Evolutionary conservation across 1,140 invertebrate genomes (phyloP).

Genomic region (Ceratina calcarata): DNA sequence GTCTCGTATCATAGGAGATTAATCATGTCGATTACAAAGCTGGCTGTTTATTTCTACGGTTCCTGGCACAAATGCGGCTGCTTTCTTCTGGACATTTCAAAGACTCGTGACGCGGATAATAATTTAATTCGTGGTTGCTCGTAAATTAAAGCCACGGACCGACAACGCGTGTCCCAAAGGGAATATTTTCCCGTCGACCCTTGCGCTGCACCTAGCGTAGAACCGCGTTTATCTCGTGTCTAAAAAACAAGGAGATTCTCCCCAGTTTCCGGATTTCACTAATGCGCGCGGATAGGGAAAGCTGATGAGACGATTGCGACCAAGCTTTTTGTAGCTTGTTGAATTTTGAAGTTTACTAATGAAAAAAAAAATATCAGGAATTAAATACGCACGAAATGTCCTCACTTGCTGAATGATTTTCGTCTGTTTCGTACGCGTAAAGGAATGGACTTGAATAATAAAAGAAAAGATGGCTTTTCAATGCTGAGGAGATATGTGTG

Average conservation of each 20-base stretch:
- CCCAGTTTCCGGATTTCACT: not conserved
- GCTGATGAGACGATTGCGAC: not conserved
- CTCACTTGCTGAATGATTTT: too few species aligned
- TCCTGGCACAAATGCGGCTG: slow-evolving; percentile 23
- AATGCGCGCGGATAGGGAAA: not conserved
- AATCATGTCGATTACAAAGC: slow-evolving; percentile 50
- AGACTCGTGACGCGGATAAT: slow-evolving; percentile 42
- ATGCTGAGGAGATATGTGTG: too few species aligned
- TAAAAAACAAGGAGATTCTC: not conserved
- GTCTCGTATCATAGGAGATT: slow-evolving; percentile 28
- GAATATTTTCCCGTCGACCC: slow-evolving; percentile 11
- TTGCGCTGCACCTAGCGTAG: not conserved
- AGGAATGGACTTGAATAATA: too few species aligned
- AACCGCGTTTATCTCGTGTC: not conserved
- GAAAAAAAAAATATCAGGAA: too few species aligned
- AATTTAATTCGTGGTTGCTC: slow-evolving; percentile 13
- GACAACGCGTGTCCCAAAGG: not conserved
- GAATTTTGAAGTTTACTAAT: too few species aligned
- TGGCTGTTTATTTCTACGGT: slow-evolving; percentile 50
- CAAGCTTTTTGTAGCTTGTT: not conserved
- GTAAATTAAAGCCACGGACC: slow-evolving; percentile 18
- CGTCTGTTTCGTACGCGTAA: too few species aligned
- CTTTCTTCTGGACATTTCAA: slow-evolving; percentile 1
- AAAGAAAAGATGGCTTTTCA: too few species aligned
- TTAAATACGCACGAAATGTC: too few species aligned